Percentiles rank a stretch among this genome's conserved stretches.
These are phyloP conservation scores for Mus spretus DNA, from an alignment of 2,797 vertebrate genomes.

Conservation along the genomic window DNA sequence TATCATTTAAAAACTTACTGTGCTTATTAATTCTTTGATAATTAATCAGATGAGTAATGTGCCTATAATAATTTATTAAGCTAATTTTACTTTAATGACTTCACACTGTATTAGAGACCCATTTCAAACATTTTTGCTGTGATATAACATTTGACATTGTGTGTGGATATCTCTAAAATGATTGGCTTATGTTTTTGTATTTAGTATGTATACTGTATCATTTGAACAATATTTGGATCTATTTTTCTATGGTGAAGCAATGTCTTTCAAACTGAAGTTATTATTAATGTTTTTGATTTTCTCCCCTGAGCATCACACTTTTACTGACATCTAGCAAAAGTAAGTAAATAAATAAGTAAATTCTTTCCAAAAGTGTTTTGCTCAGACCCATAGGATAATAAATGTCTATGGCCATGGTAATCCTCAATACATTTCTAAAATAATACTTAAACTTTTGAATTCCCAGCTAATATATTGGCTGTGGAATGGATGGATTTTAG, in stretches of 20 bases:
- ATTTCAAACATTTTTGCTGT: slow-evolving; percentile 38
- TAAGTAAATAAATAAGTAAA: neutral
- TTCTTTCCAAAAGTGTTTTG: neutral
- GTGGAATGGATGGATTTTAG: too few species aligned
- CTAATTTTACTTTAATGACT: neutral
- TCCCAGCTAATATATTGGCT: neutral
- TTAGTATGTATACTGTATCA: neutral
- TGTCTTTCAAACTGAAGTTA: neutral
- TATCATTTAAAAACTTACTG: neutral
- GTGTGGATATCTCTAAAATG: neutral
- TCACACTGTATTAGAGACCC: accelerated
- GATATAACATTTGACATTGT: neutral
- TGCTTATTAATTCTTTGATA: neutral
- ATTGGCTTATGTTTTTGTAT: neutral
- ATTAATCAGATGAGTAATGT: neutral
- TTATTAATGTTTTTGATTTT: neutral
- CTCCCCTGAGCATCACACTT: neutral
- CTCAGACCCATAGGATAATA: neutral
- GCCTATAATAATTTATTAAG: neutral
- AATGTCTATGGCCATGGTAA: neutral
- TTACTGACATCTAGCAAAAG: neutral
- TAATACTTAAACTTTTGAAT: neutral
- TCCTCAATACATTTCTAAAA: neutral
- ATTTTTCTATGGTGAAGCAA: neutral
- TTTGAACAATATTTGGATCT: neutral